phyloP scores from a whole-genome alignment of 2,888 invertebrate genomes.

The Tineola bisselliella region DNA sequence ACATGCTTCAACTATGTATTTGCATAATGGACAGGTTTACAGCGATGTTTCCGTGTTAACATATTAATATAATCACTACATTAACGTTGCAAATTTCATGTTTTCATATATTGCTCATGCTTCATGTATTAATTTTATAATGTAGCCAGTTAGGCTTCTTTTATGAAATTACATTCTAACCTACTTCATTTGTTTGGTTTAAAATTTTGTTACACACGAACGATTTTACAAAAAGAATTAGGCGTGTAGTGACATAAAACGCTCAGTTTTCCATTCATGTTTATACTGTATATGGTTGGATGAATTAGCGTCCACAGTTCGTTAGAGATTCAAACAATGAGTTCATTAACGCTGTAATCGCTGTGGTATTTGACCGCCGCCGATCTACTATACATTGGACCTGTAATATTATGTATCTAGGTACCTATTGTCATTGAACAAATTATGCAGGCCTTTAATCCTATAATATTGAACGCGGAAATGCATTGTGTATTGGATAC shows the following conservation, averaged over 20 bases:
- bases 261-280: background rate
- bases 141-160: no score
- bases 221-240: no score
- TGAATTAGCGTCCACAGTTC: conserved; percentile 27
- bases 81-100: background rate
- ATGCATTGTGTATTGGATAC: background rate
- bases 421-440: background rate
- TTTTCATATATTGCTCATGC: background rate
- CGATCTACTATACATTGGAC: background rate
- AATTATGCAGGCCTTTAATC: conserved; percentile 4
- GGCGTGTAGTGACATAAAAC: no score
- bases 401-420: background rate
- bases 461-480: background rate
- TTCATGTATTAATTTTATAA: no score
- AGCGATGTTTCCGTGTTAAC: background rate
- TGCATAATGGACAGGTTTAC: background rate
- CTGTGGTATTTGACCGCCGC: conserved; percentile 34
- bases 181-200: no score
- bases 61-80: background rate
- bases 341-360: conserved; percentile 62
- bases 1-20: background rate
- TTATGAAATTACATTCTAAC: no score
- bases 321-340: conserved; percentile 61
- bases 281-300: conserved; percentile 7
- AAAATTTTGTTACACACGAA: no score